These are phyloP conservation scores for Limnephilus auricula DNA, from an alignment of 2,888 invertebrate species.

Conservation along the genomic window DNA sequence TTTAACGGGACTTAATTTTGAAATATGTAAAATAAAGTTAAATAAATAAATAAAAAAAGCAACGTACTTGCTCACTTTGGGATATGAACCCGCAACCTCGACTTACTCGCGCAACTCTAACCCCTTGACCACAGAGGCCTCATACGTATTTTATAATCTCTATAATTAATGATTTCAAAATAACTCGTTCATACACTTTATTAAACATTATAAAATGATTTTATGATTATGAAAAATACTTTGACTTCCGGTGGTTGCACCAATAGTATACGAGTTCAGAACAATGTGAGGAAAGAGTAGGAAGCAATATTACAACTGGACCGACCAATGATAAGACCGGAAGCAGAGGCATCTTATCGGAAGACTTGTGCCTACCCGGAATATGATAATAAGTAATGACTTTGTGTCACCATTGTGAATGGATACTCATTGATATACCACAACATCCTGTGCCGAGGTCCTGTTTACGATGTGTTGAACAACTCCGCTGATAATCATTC, in stretches of 20 bases:
- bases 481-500: not conserved
- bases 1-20: too few species aligned
- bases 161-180: not conserved
- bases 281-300: conserved; percentile 3
- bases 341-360: conserved; percentile 27
- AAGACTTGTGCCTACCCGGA: not conserved
- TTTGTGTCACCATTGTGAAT: not conserved
- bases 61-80: too few species aligned
- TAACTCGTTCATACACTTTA: not conserved
- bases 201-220: not conserved
- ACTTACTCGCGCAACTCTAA: too few species aligned
- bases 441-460: conserved; percentile 31
- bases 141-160: not conserved
- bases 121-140: too few species aligned
- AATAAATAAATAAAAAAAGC: too few species aligned
- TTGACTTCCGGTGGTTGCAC: not conserved
- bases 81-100: too few species aligned
- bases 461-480: not conserved
- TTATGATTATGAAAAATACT: not conserved
- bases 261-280: not conserved
- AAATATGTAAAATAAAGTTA: too few species aligned
- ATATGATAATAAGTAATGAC: not conserved
- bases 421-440: conserved; percentile 21
- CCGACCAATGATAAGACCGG: conserved; percentile 38
- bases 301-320: not conserved